Conservation (phyloP, 2,113 vertebrate genomes). For the Catharus bicknelli region DNA sequence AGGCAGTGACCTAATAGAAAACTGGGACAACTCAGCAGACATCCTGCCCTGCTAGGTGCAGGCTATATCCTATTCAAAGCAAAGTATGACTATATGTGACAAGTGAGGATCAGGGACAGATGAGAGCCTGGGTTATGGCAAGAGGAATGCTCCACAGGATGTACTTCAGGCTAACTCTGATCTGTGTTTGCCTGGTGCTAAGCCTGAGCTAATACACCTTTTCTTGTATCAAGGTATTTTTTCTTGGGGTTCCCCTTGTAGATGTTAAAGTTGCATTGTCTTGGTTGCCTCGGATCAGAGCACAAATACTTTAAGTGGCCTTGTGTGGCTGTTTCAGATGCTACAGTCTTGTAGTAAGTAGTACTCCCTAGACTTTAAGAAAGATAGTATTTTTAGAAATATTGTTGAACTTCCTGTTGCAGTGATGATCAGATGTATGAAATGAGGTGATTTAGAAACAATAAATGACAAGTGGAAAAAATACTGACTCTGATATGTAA, state of each 20-base stretch:
- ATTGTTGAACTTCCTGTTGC: neutral
- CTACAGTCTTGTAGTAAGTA: neutral
- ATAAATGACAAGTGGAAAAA: neutral
- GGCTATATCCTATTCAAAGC: neutral
- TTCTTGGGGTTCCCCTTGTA: neutral
- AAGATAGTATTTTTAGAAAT: neutral
- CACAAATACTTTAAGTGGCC: neutral
- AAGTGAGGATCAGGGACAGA: neutral
- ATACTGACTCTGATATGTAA: neutral
- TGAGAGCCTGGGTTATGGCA: neutral
- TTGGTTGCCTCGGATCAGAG: neutral
- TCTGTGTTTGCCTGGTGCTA: neutral
- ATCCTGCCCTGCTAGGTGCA: rapidly evolving
- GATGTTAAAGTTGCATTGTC: neutral
- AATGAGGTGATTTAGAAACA: neutral
- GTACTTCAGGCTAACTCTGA: neutral
- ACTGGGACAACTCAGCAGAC: neutral
- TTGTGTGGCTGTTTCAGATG: neutral
- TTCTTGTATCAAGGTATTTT: neutral
- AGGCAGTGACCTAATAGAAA: neutral
- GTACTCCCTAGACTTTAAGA: neutral
- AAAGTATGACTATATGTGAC: neutral
- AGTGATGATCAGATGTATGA: neutral
- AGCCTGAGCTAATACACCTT: neutral
- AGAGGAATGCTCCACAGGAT: neutral